Conservation (phyloP, 2,888 invertebrate species). For the Tachystola acroxantha region DNA sequence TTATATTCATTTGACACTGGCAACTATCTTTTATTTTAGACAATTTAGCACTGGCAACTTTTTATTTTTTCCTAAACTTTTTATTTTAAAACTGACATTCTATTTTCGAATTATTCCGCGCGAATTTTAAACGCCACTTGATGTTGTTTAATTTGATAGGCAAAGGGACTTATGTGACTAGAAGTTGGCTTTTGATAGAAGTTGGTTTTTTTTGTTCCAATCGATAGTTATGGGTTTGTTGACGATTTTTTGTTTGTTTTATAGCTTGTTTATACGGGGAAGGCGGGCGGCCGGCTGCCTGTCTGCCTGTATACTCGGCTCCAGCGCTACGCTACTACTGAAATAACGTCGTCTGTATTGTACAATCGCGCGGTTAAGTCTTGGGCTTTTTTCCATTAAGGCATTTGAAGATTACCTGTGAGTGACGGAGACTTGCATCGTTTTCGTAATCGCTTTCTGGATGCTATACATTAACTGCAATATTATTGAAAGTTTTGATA, state of each 20-base stretch:
- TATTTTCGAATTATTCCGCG: slow-evolving; percentile 21
- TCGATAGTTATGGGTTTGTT: slow-evolving; percentile 11
- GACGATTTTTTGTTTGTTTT: slow-evolving; percentile 8
- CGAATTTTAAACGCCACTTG: background rate
- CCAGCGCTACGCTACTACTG: slow-evolving; percentile 53
- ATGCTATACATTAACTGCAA: no score
- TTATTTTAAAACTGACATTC: slow-evolving; percentile 16
- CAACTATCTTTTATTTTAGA: slow-evolving; percentile 16
- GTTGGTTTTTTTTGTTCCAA: slow-evolving; percentile 4
- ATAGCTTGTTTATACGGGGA: slow-evolving; percentile 7
- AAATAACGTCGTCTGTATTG: slow-evolving; percentile 37
- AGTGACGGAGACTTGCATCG: no score
- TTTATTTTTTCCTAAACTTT: slow-evolving; percentile 13
- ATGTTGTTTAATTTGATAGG: no score
- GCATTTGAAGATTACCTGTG: no score
- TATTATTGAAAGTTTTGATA: no score
- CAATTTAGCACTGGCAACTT: slow-evolving; percentile 12
- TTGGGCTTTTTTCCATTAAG: background rate
- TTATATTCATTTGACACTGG: slow-evolving; percentile 47
- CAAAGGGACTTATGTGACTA: no score
- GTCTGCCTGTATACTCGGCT: slow-evolving; percentile 31
- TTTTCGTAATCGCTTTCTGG: no score
- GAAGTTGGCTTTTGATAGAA: no score
- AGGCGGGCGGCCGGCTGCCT: slow-evolving; percentile 9
- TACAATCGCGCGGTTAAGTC: slow-evolving; percentile 32